A percentile compares a stretch with the other conserved stretches of the same genome.
These are phyloP conservation scores for Marisa cornuarietis DNA, from an alignment of 1,140 invertebrate species.

Conservation along the genomic window DNA sequence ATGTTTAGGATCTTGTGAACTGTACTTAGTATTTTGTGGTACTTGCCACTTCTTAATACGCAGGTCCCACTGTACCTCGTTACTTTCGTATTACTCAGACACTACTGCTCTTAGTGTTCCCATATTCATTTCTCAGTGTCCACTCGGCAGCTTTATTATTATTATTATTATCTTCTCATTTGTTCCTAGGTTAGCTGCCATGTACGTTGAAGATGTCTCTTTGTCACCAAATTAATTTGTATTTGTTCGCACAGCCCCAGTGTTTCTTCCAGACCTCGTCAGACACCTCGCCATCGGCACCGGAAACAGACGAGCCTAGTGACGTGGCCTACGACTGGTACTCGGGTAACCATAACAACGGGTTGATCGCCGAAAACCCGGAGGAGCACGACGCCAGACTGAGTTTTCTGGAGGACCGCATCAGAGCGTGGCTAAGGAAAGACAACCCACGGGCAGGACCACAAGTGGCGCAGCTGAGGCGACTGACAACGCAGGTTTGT, in stretches of 20 bases:
- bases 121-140: too few species aligned
- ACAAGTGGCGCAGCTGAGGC: constrained; percentile 43
- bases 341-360: background rate
- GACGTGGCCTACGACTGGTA: background rate
- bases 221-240: background rate
- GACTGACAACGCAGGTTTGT: constrained; percentile 45
- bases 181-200: too few species aligned
- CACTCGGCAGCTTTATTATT: too few species aligned
- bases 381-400: constrained; percentile 35
- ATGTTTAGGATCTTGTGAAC: too few species aligned
- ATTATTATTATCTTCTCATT: too few species aligned
- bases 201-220: too few species aligned
- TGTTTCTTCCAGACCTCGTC: constrained; percentile 5
- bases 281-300: background rate
- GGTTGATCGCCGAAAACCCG: constrained; percentile 15
- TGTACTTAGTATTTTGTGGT: too few species aligned
- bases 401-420: constrained; percentile 42
- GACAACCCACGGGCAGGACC: constrained; percentile 43
- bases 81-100: too few species aligned
- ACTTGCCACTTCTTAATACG: too few species aligned
- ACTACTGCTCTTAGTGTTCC: too few species aligned
- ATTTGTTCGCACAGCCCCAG: background rate
- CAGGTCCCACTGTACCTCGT: too few species aligned
- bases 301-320: background rate
- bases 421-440: constrained; percentile 43